Conservation (phyloP, 2,888 invertebrate species). For the Hyposoter didymator region DNA sequence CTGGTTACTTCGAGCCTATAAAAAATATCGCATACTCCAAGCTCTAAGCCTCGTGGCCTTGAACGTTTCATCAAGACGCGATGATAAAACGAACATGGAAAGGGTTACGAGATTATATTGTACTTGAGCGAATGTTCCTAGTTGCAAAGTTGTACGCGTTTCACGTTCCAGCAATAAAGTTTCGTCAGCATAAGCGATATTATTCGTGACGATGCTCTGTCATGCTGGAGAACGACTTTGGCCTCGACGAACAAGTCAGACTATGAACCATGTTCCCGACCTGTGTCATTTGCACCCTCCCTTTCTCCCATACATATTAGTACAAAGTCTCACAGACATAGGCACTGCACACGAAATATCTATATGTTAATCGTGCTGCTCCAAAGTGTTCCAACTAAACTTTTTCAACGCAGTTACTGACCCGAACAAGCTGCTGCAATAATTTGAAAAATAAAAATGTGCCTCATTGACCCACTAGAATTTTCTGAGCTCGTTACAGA, state of each 20-base stretch:
- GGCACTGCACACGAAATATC: not conserved
- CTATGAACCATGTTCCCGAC: constrained; percentile 12
- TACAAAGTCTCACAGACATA: not conserved
- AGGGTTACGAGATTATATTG: constrained; percentile 9
- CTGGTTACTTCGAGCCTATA: not conserved
- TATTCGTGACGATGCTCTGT: constrained; percentile 63
- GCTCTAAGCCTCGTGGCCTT: constrained; percentile 26
- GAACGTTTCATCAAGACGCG: constrained; percentile 2
- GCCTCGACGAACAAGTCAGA: constrained; percentile 38
- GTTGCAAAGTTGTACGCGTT: constrained; percentile 43
- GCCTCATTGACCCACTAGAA: not conserved
- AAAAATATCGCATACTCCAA: constrained; percentile 11
- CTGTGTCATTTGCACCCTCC: constrained; percentile 30
- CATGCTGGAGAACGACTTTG: constrained; percentile 49
- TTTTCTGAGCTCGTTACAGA: constrained; percentile 1
- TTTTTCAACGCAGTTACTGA: constrained; percentile 23
- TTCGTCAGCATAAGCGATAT: constrained; percentile 61
- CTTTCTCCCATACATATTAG: not conserved
- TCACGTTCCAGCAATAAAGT: constrained; percentile 63
- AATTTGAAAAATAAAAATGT: not conserved
- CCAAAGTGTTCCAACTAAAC: constrained; percentile 18
- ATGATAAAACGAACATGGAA: constrained; percentile 23
- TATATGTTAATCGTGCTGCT: not conserved
- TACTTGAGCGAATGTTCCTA: constrained; percentile 21
- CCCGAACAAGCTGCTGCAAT: not conserved